Evolutionary conservation across 2,797 vertebrate genomes (phyloP), one percentile per base, ranked within the genome.

Genomic region (Artibeus jamaicensis): DNA sequence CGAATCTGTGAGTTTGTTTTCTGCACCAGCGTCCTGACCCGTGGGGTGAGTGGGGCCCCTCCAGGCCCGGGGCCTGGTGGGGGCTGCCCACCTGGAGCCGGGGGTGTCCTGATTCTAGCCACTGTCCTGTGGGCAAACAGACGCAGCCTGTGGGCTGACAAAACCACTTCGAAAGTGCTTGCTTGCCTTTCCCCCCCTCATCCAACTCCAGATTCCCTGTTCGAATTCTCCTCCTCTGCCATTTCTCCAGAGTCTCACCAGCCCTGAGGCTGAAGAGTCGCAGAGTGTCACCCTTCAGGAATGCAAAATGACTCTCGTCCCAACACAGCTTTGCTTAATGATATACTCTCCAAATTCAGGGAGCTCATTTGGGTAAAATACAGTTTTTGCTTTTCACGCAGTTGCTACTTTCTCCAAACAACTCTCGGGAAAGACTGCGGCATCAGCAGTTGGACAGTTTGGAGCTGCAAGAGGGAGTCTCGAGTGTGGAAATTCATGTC

Each of bases 361-460:
- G 92, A 89, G 91, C 93, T 89, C 59, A 2, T 96, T 59, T 88
- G 94, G 83, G 93, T 19, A 79, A 90, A 94, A 85, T 2, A 82
- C 44, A 53, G 71, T 59, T 81, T 94, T 94, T 82, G 89, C 86
- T 94, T 95, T 39, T 79, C 73, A 8, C 67, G 26, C 24, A 1
- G 88, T 82, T 83, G 57, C 91, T 73, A 68, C 84, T 90, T 87
- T 95, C 91, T 97, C 83, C 93, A 92, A 89, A 91, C 84, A 83
- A 37, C 46, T 67, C 37, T 24, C 10, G 19, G 21, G 86, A 15
- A 65, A 91, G 95, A 90, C 34, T 71, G 96, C 93, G 85, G 1
- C 86, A n/a, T 97, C 96, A 97, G 96, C 95, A 93, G 3, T 42
- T 88, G 42, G 91, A 46, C 44, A 10, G 15, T 65, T 76, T 91